A percentile compares a stretch with the other conserved stretches of the same genome.
Conservation (phyloP, 2,888 invertebrate genomes). For the Melieria picta region DNA sequence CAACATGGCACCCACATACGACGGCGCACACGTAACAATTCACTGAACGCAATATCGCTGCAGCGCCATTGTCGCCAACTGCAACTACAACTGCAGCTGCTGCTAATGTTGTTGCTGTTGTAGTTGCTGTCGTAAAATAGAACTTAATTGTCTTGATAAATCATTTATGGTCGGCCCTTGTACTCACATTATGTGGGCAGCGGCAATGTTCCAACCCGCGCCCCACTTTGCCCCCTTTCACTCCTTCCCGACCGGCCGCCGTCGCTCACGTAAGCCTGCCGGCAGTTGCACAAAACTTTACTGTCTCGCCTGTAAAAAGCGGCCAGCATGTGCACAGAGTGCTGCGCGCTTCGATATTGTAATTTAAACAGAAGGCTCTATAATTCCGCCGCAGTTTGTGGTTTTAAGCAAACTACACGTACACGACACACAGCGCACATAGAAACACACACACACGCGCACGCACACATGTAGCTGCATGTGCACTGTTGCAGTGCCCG, state of each 20-base stretch:
- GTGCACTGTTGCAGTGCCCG: neutral
- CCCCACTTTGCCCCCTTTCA: neutral
- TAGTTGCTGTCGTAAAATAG: conserved; percentile 22
- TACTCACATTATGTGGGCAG: neutral
- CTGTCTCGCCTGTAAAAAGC: no score
- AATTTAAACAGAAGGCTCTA: conserved; percentile 7
- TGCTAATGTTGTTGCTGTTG: no score
- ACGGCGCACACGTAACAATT: neutral
- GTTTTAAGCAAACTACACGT: conserved; percentile 3
- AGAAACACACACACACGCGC: neutral
- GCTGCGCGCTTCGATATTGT: neutral
- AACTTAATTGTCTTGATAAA: conserved; percentile 38
- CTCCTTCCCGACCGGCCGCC: neutral
- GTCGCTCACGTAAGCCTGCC: neutral
- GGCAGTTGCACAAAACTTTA: neutral
- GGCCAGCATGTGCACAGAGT: neutral
- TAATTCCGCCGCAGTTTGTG: conserved; percentile 10
- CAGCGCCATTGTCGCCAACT: no score
- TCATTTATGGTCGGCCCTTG: conserved; percentile 14
- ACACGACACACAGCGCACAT: neutral
- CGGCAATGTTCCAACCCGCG: neutral
- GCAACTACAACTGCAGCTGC: no score
- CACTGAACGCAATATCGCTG: conserved; percentile 7
- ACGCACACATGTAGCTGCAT: neutral
- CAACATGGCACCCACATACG: neutral